Percentiles rank a stretch among this genome's conserved stretches.
These are phyloP conservation scores for Drosophila melanosoma DNA, from an alignment of 2,888 invertebrate species.

Conservation along the genomic window DNA sequence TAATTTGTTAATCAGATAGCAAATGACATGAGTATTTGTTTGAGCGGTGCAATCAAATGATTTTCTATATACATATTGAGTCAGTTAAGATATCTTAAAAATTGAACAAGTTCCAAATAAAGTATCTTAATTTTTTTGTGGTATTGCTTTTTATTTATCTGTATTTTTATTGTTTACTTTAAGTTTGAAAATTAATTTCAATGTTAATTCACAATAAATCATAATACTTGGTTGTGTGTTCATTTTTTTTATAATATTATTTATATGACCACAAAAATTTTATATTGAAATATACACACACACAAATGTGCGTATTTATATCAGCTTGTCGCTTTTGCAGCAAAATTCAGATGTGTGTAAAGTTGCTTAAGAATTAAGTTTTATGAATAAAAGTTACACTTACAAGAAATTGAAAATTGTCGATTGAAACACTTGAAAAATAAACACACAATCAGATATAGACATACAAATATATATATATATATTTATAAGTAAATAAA, in stretches of 20 bases:
- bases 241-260: background rate
- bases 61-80: background rate
- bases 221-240: background rate
- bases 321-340: background rate
- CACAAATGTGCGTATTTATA: background rate
- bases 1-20: background rate
- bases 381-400: background rate
- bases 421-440: background rate
- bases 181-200: background rate
- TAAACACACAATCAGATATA: background rate
- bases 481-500: conserved; percentile 15
- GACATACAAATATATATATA: background rate
- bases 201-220: background rate
- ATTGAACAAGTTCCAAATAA: background rate
- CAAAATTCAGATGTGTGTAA: background rate
- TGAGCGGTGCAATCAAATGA: too few species aligned
- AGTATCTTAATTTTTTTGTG: background rate
- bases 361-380: background rate
- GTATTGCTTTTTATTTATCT: background rate
- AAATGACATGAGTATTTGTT: background rate
- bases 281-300: background rate
- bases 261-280: background rate
- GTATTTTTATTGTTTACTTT: background rate
- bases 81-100: background rate
- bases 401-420: background rate